Conservation (phyloP, 2,797 vertebrate species). For the Urosaurus nigricauda region DNA sequence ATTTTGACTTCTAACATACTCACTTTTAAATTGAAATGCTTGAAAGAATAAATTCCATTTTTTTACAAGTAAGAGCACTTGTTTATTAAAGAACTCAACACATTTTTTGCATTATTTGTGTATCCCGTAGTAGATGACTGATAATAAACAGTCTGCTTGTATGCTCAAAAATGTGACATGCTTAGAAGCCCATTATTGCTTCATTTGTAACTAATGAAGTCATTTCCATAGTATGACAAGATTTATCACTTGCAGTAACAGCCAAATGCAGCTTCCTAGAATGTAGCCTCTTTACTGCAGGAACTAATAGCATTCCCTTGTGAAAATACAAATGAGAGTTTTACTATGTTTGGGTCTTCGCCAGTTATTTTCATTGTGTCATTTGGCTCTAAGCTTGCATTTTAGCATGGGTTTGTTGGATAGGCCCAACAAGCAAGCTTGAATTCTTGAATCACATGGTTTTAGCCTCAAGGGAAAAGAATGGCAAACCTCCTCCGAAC, state of each 20-base stretch:
- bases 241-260: rapidly evolving
- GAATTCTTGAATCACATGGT: not conserved
- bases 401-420: not conserved
- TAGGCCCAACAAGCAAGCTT: rapidly evolving
- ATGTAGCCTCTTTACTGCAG: not conserved
- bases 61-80: constrained; percentile 9
- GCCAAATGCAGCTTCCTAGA: rapidly evolving
- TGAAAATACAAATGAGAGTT: not conserved
- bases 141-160: not conserved
- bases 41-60: not conserved
- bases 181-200: not conserved
- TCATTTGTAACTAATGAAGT: not conserved
- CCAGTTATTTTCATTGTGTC: rapidly evolving
- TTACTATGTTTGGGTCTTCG: not conserved
- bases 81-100: not conserved
- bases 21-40: not conserved
- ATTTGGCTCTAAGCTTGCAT: not conserved
- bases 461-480: too few relatives aligned
- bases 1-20: not conserved
- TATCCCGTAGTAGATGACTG: not conserved
- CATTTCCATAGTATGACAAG: not conserved
- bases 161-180: not conserved
- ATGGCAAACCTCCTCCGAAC: too few relatives aligned
- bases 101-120: not conserved
- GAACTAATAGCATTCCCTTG: not conserved